Conservation (phyloP, 2,888 invertebrate genomes). For the Cantharis lateralis region DNA sequence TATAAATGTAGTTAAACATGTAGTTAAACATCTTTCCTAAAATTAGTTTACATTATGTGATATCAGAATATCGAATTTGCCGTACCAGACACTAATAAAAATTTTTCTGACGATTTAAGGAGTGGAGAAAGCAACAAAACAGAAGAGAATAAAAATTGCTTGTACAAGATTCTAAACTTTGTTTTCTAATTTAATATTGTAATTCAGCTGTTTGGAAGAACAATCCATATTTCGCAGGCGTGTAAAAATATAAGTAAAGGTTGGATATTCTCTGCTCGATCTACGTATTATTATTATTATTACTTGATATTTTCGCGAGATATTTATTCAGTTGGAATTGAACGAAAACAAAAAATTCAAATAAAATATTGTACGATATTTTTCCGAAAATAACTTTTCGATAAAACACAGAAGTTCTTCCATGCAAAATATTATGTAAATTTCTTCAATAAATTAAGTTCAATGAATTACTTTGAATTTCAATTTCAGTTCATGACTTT, state of each 20-base stretch:
- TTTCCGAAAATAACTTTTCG: not conserved
- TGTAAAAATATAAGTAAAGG: conserved; percentile 6
- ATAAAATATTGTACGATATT: not conserved
- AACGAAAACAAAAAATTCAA: conserved; percentile 12
- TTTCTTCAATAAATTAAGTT: not conserved
- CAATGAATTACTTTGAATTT: not conserved
- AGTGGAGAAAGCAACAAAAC: not conserved
- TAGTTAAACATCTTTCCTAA: not conserved
- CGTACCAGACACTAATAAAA: not conserved
- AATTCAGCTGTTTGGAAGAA: not conserved
- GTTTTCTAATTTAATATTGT: not conserved
- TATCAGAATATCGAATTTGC: not conserved
- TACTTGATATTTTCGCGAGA: conserved; percentile 1
- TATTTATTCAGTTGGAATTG: conserved; percentile 4
- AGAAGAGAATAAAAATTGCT: not conserved
- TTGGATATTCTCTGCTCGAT: not conserved
- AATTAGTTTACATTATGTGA: not conserved
- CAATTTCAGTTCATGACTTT: not conserved
- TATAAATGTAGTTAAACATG: too few relatives aligned
- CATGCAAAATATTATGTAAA: not conserved
- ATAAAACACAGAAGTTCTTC: not conserved
- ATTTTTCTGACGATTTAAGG: not conserved
- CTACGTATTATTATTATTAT: conserved; percentile 2
- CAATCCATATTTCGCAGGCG: not conserved
- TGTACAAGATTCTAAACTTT: not conserved